These are phyloP conservation scores for Strix uralensis DNA, from an alignment of 2,113 vertebrate species.

Conservation along the genomic window DNA sequence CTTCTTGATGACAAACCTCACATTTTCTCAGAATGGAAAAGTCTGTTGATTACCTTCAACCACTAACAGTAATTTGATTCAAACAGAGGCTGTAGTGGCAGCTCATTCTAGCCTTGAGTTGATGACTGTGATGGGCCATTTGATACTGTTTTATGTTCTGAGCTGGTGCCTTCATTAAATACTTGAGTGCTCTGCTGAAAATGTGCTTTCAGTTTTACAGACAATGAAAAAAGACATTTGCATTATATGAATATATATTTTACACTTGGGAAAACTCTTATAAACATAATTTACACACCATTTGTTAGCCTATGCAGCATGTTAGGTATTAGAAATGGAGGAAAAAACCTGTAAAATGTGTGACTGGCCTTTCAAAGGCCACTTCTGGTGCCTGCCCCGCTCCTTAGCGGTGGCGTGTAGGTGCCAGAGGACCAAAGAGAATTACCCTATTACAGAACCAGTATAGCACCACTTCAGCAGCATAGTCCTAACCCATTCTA, in stretches of 20 bases:
- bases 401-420: neutral
- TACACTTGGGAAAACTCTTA: neutral
- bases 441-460: neutral
- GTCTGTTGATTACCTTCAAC: neutral
- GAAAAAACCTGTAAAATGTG: neutral
- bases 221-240: constrained; percentile 44
- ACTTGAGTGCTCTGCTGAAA: constrained; percentile 16
- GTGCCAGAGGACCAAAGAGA: neutral
- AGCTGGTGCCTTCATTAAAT: constrained; percentile 36
- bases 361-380: neutral
- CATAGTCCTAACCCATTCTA: neutral
- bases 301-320: constrained; percentile 29
- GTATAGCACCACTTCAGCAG: neutral
- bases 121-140: neutral
- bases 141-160: constrained; percentile 24
- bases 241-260: constrained; percentile 39
- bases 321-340: neutral
- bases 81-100: neutral
- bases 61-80: neutral
- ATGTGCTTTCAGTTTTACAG: constrained; percentile 14
- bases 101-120: neutral
- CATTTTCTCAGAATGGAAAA: neutral
- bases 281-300: constrained; percentile 15
- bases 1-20: neutral
- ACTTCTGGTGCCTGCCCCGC: neutral